Evolutionary conservation across 2,888 invertebrate genomes (phyloP), one percentile per base, ranked within the genome.

Genomic region (Temnothorax rugatulus): DNA sequence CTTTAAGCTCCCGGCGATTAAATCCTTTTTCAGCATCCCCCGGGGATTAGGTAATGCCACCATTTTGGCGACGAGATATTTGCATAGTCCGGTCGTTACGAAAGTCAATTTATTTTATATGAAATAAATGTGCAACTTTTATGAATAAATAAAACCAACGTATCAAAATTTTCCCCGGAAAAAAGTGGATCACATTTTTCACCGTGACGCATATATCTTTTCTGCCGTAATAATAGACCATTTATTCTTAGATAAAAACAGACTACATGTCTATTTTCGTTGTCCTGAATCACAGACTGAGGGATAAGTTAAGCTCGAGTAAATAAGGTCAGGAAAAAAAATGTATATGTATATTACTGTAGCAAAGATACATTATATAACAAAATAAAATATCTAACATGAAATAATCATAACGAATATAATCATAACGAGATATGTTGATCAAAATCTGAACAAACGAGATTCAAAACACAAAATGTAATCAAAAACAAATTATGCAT

Each of bases 271-370:
- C 59, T 81, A 81, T 81, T 81, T 81, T 50, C 13, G 71, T 47
- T 81, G 79, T 71, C 29, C 71, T 69, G 59, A 76, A 76, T 76
- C 76, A 76, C 64, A 13, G 59, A 81, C 25, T 47, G 47, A 81
- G 69, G 18, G 18, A 61, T 25, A 71, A 69, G 5, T 81, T 61
- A 61, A 61, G 44, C 59, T 59, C 21, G 38, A 61, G 18, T 59
- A 81, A 81, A 81, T 59, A 59, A 69, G 54, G 29, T 57, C 47
- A 59, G 9, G 34, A 34, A 21, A 79, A 69, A 41, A 66, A 47
- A n/a, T 0, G 2, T 57, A 34, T n/a, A 13, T 18, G 4, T 57
- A 34, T n/a, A 15, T 18, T 73, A 52, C 44, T 41, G 9, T n/a
- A 18, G 13, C 13, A 18, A 34, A 64, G 4, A 38, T 38, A 21